Conservation (phyloP, 2,113 vertebrate genomes). For the human (Homo sapiens) region DNA sequence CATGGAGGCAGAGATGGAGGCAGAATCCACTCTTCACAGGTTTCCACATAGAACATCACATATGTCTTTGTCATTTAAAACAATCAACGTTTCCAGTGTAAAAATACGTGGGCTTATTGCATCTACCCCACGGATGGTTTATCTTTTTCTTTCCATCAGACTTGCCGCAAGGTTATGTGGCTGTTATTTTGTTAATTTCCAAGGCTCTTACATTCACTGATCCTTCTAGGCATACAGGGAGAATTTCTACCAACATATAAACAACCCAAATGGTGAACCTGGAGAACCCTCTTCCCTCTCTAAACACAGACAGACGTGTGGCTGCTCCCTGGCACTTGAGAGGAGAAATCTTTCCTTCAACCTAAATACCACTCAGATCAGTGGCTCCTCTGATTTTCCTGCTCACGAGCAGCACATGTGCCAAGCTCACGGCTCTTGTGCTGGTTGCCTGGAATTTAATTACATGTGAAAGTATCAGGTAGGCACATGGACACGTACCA, state of each 20-base stretch:
- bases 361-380: not conserved
- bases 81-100: slow-evolving; percentile 60
- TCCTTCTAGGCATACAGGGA: not conserved
- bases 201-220: not conserved
- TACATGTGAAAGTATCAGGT: not conserved
- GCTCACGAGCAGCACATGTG: not conserved
- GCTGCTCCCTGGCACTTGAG: not conserved
- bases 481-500: not conserved
- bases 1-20: not conserved
- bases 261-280: not conserved
- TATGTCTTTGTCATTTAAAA: not conserved
- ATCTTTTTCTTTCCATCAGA: not conserved
- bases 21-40: not conserved
- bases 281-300: not conserved
- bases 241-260: not conserved
- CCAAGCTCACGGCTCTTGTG: not conserved
- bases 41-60: not conserved
- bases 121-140: not conserved
- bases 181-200: not conserved
- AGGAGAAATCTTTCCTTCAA: not conserved
- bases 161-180: not conserved
- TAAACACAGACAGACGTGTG: not conserved
- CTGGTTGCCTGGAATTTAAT: slow-evolving; percentile 10
- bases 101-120: slow-evolving; percentile 36
- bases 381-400: not conserved